Conservation (phyloP, 1,140 invertebrate species). For the Aphaenogaster rudis region DNA sequence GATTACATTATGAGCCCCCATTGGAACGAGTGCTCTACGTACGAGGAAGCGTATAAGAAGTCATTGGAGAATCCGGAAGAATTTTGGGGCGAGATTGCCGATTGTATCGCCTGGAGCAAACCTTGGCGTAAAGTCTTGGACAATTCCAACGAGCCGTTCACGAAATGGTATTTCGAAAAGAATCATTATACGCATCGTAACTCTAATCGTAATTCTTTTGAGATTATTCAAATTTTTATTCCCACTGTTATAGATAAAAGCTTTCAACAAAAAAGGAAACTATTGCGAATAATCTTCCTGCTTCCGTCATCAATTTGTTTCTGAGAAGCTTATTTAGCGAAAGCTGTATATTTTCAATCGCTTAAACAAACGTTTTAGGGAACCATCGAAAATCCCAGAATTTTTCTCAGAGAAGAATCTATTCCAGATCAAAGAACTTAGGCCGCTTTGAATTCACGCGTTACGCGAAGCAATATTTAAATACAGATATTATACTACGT, state of each 20-base stretch:
- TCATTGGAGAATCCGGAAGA: slow-evolving; percentile 93
- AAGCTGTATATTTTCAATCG: background rate
- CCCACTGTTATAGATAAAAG: background rate
- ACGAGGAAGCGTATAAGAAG: slow-evolving; percentile 89
- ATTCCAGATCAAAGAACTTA: background rate
- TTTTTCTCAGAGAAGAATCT: background rate
- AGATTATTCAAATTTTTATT: background rate
- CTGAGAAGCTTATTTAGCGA: background rate
- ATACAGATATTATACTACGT: background rate
- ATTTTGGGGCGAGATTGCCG: slow-evolving; percentile 94
- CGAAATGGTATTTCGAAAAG: slow-evolving; percentile 92
- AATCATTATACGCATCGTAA: slow-evolving; percentile 3
- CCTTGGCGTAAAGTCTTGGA: slow-evolving; percentile 95
- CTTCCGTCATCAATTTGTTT: background rate
- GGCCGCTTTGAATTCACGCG: background rate
- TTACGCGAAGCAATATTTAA: background rate
- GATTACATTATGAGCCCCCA: slow-evolving; percentile 81
- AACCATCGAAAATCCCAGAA: background rate
- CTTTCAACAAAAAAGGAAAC: background rate
- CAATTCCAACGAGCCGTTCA: slow-evolving; percentile 93
- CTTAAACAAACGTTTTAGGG: background rate
- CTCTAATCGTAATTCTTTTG: background rate
- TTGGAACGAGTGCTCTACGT: slow-evolving; percentile 85
- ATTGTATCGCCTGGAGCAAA: slow-evolving; percentile 93
- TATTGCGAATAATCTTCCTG: background rate